A percentile compares a stretch with the other conserved stretches of the same genome.
These are phyloP conservation scores for Cairina moschata DNA, from an alignment of 2,113 vertebrate genomes.

Conservation along the genomic window DNA sequence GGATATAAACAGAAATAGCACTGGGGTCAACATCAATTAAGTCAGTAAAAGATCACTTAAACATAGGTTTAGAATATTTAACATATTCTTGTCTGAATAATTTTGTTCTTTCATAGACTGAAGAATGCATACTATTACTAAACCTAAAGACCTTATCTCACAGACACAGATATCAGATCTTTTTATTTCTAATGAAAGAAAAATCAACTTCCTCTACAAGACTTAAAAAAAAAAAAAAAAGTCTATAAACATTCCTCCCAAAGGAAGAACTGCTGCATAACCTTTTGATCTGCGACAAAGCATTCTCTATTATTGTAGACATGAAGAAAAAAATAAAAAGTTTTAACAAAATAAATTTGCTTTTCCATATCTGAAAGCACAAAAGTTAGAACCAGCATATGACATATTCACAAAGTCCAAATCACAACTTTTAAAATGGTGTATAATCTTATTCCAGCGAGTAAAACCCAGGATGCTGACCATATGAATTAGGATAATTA, in stretches of 20 bases:
- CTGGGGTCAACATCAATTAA: not conserved
- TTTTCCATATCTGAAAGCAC: not conserved
- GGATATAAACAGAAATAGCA: not conserved
- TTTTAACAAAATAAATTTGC: not conserved
- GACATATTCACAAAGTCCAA: not conserved
- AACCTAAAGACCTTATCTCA: not conserved
- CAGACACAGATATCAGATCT: not conserved
- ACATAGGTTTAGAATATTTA: not conserved
- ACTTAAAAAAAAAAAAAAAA: not conserved
- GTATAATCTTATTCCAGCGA: not conserved
- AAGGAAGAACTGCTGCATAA: constrained; percentile 44
- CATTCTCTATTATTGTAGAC: not conserved
- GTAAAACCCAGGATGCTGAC: not conserved
- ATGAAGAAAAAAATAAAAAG: not conserved
- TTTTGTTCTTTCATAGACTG: not conserved
- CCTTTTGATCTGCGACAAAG: constrained; percentile 13
- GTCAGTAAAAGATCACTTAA: not conserved
- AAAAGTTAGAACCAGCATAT: not conserved
- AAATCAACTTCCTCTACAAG: constrained; percentile 32
- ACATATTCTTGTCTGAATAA: not conserved
- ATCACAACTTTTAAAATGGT: not conserved
- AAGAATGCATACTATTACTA: not conserved
- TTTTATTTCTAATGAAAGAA: constrained; percentile 11
- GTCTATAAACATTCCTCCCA: not conserved
- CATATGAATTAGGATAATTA: not conserved